phyloP scores from a whole-genome alignment of 1,140 invertebrate genomes.

The Sinella curviseta region DNA sequence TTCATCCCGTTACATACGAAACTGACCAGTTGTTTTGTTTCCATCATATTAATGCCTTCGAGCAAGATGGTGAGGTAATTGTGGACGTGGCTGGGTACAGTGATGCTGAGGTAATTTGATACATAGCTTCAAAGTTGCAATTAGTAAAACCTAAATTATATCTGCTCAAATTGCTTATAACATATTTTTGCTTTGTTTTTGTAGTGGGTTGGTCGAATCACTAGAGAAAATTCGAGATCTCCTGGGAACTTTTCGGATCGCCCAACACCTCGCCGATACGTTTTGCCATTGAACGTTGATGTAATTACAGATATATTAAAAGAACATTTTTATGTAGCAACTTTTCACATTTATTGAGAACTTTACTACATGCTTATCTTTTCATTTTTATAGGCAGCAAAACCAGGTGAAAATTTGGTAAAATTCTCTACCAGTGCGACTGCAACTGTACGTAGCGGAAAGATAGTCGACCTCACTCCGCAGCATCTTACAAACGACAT shows the following conservation, averaged over 20 bases:
- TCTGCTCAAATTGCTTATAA: background rate
- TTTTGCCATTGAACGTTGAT: slow-evolving; percentile 38
- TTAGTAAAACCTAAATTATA: background rate
- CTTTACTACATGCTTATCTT: background rate
- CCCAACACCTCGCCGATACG: slow-evolving; percentile 36
- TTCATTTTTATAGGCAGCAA: background rate
- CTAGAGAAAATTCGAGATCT: background rate
- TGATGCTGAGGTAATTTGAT: slow-evolving; percentile 46
- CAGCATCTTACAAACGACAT: slow-evolving; percentile 41
- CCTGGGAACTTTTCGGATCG: background rate
- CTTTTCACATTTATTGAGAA: too few species aligned
- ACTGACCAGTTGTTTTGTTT: slow-evolving; percentile 59
- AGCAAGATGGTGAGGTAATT: slow-evolving; percentile 56
- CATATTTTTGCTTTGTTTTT: background rate
- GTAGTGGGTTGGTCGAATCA: background rate
- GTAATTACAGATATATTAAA: background rate
- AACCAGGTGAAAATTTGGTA: slow-evolving; percentile 38
- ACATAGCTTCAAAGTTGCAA: background rate
- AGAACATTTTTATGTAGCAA: too few species aligned
- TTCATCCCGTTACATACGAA: slow-evolving; percentile 54
- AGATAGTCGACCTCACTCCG: slow-evolving; percentile 31
- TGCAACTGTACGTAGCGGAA: slow-evolving; percentile 21
- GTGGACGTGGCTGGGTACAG: slow-evolving; percentile 50
- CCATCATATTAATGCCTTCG: slow-evolving; percentile 62
- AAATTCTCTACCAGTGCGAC: slow-evolving; percentile 35